These are phyloP conservation scores for Harlomillsia oculata DNA, from an alignment of 1,140 invertebrate species.

Conservation along the genomic window DNA sequence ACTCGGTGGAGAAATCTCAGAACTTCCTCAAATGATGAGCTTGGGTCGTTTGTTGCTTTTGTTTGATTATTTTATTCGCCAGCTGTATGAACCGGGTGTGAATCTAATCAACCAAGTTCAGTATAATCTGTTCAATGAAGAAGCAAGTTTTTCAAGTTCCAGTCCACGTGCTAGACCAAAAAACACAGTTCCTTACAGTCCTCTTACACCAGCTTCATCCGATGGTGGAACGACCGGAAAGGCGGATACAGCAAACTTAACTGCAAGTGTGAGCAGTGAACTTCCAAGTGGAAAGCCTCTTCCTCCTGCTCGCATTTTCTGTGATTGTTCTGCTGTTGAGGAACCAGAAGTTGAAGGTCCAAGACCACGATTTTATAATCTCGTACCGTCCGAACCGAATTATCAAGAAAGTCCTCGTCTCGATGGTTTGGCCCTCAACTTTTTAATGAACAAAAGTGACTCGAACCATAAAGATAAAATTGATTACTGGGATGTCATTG, in stretches of 20 bases:
- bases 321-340: conserved; percentile 47
- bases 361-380: conserved; percentile 76
- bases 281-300: conserved; percentile 24
- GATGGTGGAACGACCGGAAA: neutral
- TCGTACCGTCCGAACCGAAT: conserved; percentile 64
- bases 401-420: conserved; percentile 66
- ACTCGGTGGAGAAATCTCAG: conserved; percentile 27
- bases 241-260: neutral
- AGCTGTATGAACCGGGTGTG: conserved; percentile 68
- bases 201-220: neutral
- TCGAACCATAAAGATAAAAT: conserved; percentile 55
- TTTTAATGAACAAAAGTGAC: conserved; percentile 32
- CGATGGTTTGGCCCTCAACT: conserved; percentile 63
- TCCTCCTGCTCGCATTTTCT: conserved; percentile 53
- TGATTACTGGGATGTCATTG: conserved; percentile 75
- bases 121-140: conserved; percentile 34
- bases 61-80: conserved; percentile 91
- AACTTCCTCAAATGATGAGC: conserved; percentile 53
- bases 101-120: conserved; percentile 32
- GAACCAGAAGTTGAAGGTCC: conserved; percentile 50
- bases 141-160: neutral
- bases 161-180: neutral
- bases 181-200: too few species aligned
- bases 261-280: conserved; percentile 6
- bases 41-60: conserved; percentile 73